A percentile compares a stretch with the other conserved stretches of the same genome.
phyloP scores from a whole-genome alignment of 2,797 vertebrate genomes.

The Poecile montanus region DNA sequence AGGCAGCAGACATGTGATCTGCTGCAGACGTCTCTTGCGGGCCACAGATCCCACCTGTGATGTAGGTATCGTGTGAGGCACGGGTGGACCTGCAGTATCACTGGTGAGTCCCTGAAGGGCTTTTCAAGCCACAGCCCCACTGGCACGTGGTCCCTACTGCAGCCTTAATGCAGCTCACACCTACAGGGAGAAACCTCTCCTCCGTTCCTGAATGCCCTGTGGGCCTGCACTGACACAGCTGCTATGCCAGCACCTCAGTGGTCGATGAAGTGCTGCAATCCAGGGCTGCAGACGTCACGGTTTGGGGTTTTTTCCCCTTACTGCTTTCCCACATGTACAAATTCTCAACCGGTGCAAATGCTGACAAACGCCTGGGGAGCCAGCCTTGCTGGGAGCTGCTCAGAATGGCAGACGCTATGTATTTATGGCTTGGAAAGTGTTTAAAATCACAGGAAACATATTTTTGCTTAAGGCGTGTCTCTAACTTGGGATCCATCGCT shows the following conservation, averaged over 20 bases:
- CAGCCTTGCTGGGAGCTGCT: neutral
- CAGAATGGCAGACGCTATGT: slow-evolving; percentile 8
- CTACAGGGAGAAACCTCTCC: neutral
- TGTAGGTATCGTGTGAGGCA: neutral
- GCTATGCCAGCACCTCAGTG: neutral
- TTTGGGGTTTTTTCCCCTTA: neutral
- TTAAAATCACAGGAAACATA: slow-evolving; percentile 55
- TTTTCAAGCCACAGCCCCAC: neutral
- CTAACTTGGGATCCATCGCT: slow-evolving; percentile 76
- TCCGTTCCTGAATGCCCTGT: neutral
- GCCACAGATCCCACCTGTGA: neutral
- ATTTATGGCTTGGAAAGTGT: slow-evolving; percentile 31
- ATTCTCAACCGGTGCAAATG: neutral
- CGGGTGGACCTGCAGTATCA: neutral
- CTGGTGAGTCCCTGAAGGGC: neutral
- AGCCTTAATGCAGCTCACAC: accelerated
- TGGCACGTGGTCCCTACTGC: neutral
- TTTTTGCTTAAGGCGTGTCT: slow-evolving; percentile 64
- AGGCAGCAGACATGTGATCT: accelerated
- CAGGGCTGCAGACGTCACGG: neutral
- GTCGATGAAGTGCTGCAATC: neutral
- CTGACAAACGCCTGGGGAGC: accelerated
- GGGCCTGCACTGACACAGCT: neutral
- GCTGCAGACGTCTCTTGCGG: accelerated
- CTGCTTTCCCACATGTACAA: neutral